Base-by-base conservation (phyloP, 2,888 invertebrate species). In the Morpho deidamia region DNA sequence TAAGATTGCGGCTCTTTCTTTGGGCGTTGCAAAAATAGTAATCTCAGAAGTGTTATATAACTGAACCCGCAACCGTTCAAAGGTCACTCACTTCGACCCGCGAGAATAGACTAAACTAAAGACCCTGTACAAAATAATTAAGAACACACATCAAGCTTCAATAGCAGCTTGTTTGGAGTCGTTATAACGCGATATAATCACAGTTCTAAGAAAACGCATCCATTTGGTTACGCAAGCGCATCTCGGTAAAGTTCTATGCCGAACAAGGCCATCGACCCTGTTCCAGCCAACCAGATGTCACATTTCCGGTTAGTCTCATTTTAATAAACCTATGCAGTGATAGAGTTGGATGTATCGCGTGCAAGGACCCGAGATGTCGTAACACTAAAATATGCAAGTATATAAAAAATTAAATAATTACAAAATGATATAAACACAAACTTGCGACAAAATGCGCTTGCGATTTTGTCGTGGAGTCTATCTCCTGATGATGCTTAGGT, bases 241-340 rank as follows among this genome's bases (percentile, higher is more conserved):
- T 67, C 73, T 69, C 63, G 40, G 58, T 62, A 60, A 50, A 58
- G 58, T 60, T 59, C 58, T 62, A 61, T 59, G 61, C 62, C 63
- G 60, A 67, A 70, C 53, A 60, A 62, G 74, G 68, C 55, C 70
- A 51, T 67, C 69, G 73, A 74, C 70, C 71, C 63, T 43, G 58
- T 55, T 60, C 52, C 44, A 58, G 34, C 55, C 52, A 33, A 48
- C 63, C 63, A 64, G 60, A 61, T 64, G 64, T 64, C 63, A 59
- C 57, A 52, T 59, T 63, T 63, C 64, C 64, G 63, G 63, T 63
- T 63, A 59, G 57, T 58, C 61, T 56, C 59, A 56, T 61, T 62
- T 44, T 60, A 59, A 56, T 51, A 57, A 56, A 57, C 52, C 52
- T 60, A 56, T 60, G 59, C 51, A 42, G 34, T 49, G 45, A 55